Percentiles rank a stretch among this genome's conserved stretches.
phyloP scores from a whole-genome alignment of 2,888 invertebrate species.

The Portevinia maculata region DNA sequence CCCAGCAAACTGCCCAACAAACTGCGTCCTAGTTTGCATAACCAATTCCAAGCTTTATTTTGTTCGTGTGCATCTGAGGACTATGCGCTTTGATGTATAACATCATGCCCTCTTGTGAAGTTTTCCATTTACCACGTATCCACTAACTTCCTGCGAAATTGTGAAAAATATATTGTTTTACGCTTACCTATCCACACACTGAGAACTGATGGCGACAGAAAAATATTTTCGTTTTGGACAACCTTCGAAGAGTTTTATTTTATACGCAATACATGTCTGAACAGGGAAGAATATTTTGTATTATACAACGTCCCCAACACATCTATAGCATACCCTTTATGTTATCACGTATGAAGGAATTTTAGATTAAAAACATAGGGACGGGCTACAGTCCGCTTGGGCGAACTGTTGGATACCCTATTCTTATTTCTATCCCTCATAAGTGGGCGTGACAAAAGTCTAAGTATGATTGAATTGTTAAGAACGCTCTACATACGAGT shows the following conservation, averaged over 20 bases:
- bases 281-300: no score
- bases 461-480: no score
- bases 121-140: not conserved
- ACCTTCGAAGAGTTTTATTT: no score
- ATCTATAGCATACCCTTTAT: no score
- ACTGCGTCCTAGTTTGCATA: slow-evolving; percentile 25
- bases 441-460: no score
- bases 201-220: slow-evolving; percentile 29
- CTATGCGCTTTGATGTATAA: slow-evolving; percentile 43
- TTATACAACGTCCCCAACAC: no score
- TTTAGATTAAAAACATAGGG: no score
- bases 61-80: slow-evolving; percentile 1
- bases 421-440: no score
- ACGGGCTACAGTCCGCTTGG: no score
- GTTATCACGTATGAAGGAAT: no score
- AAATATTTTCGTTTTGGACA: slow-evolving; percentile 31
- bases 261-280: slow-evolving; percentile 39
- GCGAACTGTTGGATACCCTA: no score
- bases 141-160: slow-evolving; percentile 1
- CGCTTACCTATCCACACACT: slow-evolving; percentile 25
- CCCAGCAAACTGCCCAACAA: not conserved
- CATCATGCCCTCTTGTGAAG: slow-evolving; percentile 25
- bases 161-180: slow-evolving; percentile 31
- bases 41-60: slow-evolving; percentile 4
- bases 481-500: no score